These are phyloP conservation scores for Diadegma fenestrale DNA, from an alignment of 2,888 invertebrate genomes.

Conservation along the genomic window DNA sequence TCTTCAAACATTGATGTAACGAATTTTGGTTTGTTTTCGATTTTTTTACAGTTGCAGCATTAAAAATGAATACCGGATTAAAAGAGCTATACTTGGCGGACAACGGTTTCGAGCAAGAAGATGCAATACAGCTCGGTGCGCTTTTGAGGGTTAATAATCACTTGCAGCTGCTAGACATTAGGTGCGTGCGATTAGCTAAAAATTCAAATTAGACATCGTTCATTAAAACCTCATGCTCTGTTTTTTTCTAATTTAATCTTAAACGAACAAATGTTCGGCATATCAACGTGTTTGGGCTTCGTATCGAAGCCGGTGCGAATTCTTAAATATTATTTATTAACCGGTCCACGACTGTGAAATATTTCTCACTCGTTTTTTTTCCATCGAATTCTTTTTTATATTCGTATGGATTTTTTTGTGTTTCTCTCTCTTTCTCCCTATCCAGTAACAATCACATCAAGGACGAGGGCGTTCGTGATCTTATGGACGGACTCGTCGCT, in stretches of 20 bases:
- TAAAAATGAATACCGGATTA: slow-evolving; percentile 91
- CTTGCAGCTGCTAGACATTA: slow-evolving; percentile 93
- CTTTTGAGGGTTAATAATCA: slow-evolving; percentile 91
- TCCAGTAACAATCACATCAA: slow-evolving; percentile 86
- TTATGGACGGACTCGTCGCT: slow-evolving; percentile 91
- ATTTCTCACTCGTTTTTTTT: slow-evolving; percentile 13
- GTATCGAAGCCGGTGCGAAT: slow-evolving; percentile 10
- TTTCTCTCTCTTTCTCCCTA: slow-evolving; percentile 63
- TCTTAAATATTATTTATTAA: background rate
- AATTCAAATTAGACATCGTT: slow-evolving; percentile 85
- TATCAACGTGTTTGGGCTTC: slow-evolving; percentile 26
- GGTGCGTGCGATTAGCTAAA: slow-evolving; percentile 85
- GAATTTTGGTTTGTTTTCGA: slow-evolving; percentile 49
- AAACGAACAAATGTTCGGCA: slow-evolving; percentile 67
- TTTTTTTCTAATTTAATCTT: background rate
- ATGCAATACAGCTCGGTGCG: slow-evolving; percentile 92
- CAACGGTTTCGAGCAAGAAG: slow-evolving; percentile 90
- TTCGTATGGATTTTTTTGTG: slow-evolving; percentile 42
- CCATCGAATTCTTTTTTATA: slow-evolving; percentile 31
- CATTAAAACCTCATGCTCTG: slow-evolving; percentile 40
- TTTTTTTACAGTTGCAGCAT: slow-evolving; percentile 88
- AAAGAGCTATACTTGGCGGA: slow-evolving; percentile 94
- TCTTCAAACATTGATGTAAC: background rate
- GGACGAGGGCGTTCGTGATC: slow-evolving; percentile 90
- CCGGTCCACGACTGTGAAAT: slow-evolving; percentile 21